Percentiles rank a stretch among this genome's conserved stretches.
phyloP scores from a whole-genome alignment of 2,113 vertebrate genomes.

The cat (Felis catus) region F.catus_Fca126_mat1.0 CM031426.1:38138001-38138500 shows the following conservation, averaged over 20 bases:
- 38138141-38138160: too few relatives aligned
- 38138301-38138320: not conserved
- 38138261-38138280: not conserved
- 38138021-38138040: not conserved
- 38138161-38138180: not conserved
- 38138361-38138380: constrained; percentile 95
- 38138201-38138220: not conserved
- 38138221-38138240: not conserved
- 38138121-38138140: not conserved
- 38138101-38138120: not conserved
- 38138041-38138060: not conserved
- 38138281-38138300: not conserved
- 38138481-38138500: constrained; percentile 96
- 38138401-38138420: constrained; percentile 94
- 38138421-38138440: constrained; percentile 95
- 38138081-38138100: not conserved
- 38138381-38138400: constrained; percentile 94
- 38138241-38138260: not conserved
- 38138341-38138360: constrained; percentile 42
- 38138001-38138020: not conserved
- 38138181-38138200: not conserved
- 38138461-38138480: constrained; percentile 95
- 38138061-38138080: not conserved
- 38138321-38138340: not conserved
- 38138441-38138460: constrained; percentile 94